phyloP scores from a whole-genome alignment of 2,888 invertebrate genomes.

The Lasioglossum zephyrum region DNA sequence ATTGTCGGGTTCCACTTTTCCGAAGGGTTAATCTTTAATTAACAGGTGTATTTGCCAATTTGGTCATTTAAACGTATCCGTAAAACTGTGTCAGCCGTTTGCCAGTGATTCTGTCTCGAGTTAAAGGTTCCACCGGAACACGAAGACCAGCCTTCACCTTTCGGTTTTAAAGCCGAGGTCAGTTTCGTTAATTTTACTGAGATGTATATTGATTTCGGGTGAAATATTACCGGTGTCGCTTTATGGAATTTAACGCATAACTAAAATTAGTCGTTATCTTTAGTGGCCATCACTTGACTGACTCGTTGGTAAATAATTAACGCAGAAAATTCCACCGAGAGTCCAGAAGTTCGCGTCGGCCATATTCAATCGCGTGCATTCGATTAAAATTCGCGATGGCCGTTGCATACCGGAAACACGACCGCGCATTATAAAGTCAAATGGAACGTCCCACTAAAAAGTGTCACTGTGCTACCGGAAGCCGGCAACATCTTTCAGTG shows the following conservation, averaged over 20 bases:
- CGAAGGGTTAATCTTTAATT: neutral
- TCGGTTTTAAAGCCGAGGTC: neutral
- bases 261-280: no score
- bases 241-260: no score
- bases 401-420: constrained; percentile 49
- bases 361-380: neutral
- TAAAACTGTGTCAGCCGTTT: neutral
- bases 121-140: neutral
- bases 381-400: constrained; percentile 48
- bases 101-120: neutral
- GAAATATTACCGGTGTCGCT: no score
- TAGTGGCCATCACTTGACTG: no score
- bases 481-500: constrained; percentile 51
- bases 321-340: no score
- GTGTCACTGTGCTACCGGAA: constrained; percentile 62
- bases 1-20: no score
- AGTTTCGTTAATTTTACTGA: neutral
- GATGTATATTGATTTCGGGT: neutral
- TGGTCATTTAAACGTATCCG: neutral
- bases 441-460: constrained; percentile 41
- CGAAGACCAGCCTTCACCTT: neutral
- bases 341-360: neutral
- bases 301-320: no score
- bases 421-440: constrained; percentile 53
- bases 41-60: neutral